phyloP scores from a whole-genome alignment of 2,797 vertebrate species.

The Takifugu ocellatus region DNA sequence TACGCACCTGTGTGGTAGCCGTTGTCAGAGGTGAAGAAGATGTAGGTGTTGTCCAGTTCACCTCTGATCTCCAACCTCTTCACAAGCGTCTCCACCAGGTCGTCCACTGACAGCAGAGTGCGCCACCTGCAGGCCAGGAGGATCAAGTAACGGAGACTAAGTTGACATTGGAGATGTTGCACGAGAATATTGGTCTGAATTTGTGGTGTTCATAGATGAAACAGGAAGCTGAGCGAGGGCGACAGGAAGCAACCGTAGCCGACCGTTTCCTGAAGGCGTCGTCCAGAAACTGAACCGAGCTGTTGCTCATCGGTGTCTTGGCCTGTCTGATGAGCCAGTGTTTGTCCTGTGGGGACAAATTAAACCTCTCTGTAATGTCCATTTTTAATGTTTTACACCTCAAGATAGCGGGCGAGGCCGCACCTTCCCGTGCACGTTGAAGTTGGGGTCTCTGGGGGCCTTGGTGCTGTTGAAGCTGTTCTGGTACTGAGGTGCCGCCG shows the following conservation, averaged over 20 bases:
- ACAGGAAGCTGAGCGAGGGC: no score
- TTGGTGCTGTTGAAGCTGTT: slow-evolving; percentile 79
- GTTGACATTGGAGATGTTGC: not conserved
- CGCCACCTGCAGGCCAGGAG: slow-evolving; percentile 79
- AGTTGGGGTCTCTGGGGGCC: slow-evolving; percentile 91
- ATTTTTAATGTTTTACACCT: not conserved
- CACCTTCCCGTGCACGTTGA: slow-evolving; percentile 93
- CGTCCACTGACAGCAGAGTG: slow-evolving; percentile 95
- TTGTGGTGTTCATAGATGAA: no score
- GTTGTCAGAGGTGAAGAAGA: slow-evolving; percentile 97
- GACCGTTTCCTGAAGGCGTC: slow-evolving; percentile 90
- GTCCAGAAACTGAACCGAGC: slow-evolving; percentile 90
- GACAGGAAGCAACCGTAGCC: not conserved
- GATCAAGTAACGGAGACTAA: not conserved
- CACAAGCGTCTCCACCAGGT: slow-evolving; percentile 92
- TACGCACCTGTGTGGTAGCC: slow-evolving; percentile 91
- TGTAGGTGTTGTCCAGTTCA: slow-evolving; percentile 89
- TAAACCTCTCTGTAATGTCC: no score
- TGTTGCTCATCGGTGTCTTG: slow-evolving; percentile 95
- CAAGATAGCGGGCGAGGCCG: no score
- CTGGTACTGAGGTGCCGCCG: slow-evolving; percentile 90
- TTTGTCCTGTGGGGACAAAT: slow-evolving; percentile 81
- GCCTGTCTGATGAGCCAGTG: slow-evolving; percentile 98
- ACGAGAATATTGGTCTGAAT: no score
- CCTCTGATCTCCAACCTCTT: slow-evolving; percentile 81